A percentile compares a stretch with the other conserved stretches of the same genome.
Conservation (phyloP, 53 echinoderm and acorn worm genomes). For the Arbacia lixula region DNA sequence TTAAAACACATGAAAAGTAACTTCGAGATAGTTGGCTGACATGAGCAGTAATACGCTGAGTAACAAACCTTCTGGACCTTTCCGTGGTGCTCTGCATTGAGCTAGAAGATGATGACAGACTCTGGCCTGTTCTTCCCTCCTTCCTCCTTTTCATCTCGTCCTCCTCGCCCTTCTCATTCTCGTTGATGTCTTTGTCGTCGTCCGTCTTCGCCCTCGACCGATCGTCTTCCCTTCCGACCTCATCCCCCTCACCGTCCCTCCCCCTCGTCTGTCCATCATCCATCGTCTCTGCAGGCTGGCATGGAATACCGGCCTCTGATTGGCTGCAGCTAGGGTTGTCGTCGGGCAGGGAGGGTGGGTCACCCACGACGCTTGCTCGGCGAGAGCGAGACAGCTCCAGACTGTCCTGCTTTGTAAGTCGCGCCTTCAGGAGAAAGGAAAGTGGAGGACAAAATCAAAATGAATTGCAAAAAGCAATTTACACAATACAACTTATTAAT, state of each 20-base stretch:
- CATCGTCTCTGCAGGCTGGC: background rate
- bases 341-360: background rate
- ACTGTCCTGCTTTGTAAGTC: conserved; percentile 40
- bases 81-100: conserved; percentile 19
- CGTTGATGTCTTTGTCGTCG: background rate
- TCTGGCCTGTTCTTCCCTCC: conserved; percentile 27
- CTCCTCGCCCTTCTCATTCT: conserved; percentile 14
- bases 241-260: background rate
- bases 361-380: conserved; percentile 1
- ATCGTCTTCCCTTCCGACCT: background rate
- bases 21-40: too few relatives aligned
- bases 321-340: background rate
- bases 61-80: background rate
- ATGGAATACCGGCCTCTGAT: background rate
- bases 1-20: too few relatives aligned
- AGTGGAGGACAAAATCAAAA: too few relatives aligned
- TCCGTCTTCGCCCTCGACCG: background rate
- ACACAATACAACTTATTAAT: too few relatives aligned
- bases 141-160: conserved; percentile 11
- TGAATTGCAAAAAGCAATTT: too few relatives aligned
- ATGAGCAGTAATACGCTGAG: background rate
- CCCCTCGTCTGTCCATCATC: conserved; percentile 4
- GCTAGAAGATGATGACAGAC: conserved; percentile 8
- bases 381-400: conserved; percentile 29
- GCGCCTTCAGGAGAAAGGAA: background rate